Conservation (phyloP, 2,888 invertebrate species). For the Caradrina kadenii region DNA sequence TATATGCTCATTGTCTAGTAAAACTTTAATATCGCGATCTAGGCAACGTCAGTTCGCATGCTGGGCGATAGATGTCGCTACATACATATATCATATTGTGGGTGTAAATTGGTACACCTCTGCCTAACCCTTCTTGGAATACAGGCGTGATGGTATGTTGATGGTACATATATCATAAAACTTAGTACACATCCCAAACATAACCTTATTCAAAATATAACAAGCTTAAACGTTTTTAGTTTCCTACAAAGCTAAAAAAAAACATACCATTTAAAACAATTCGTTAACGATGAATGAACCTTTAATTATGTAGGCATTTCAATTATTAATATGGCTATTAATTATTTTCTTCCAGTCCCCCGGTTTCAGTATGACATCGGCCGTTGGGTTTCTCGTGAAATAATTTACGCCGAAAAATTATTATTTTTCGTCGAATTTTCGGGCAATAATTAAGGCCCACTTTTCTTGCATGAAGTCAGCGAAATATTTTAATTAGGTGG, state of each 20-base stretch:
- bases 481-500: constrained; percentile 89
- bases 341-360: constrained; percentile 76
- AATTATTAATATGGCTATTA: constrained; percentile 68
- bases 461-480: constrained; percentile 77
- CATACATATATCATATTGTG: too few relatives aligned
- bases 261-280: constrained; percentile 17
- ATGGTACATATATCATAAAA: too few relatives aligned
- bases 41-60: too few relatives aligned
- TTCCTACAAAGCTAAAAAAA: constrained; percentile 7
- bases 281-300: constrained; percentile 9
- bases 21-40: too few relatives aligned
- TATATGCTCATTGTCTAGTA: too few relatives aligned
- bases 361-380: constrained; percentile 53
- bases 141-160: too few relatives aligned
- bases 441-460: constrained; percentile 60
- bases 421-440: constrained; percentile 53
- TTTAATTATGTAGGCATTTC: constrained; percentile 52
- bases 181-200: background rate
- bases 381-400: constrained; percentile 39
- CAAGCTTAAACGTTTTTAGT: constrained; percentile 15
- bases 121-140: too few relatives aligned
- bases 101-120: too few relatives aligned
- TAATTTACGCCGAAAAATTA: constrained; percentile 51
- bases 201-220: background rate
- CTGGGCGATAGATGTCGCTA: too few relatives aligned